Base-by-base conservation (phyloP, 2,797 vertebrate genomes). In the Darevskia nairensis region DNA sequence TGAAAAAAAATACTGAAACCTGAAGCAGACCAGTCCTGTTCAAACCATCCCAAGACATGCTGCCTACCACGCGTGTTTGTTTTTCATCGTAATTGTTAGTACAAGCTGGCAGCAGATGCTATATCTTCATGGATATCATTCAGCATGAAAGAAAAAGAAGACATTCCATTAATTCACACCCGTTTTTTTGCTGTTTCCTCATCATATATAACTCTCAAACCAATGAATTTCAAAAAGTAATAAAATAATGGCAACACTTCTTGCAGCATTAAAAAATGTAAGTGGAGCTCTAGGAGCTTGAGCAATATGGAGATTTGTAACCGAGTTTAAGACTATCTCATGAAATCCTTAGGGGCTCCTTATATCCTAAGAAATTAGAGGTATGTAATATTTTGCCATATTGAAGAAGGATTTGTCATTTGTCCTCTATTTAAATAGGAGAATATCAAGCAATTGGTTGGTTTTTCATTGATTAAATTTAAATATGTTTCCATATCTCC, bases 11-110 rank as follows among this genome's bases (percentile, higher is more conserved):
- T 96, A 93, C 95, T 84, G 94, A 95, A 95, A 95, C 88, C 88
- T 89, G 46, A 92, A 96, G 97, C 96, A 10, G 97, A 94, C 93
- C 90, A 93, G 95, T 94, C 97, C 96, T 97, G 97, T 97, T 97
- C 92, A 86, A 96, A 92, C 97, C 95, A 95, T 97, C 95, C 95
- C 90, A 76, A 88, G 96, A 96, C 96, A 95, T 94, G 94, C 93
- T 64, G 93, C 94, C 94, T 88, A 95, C 86, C 95, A 96, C 95
- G 84, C 50, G 93, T 79, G 90, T 95, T 96, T 95, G 92, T 96
- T 96, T 94, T 95, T 93, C 92, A 94, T 96, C 96, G 21, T 96
- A 95, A 95, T 94, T 95, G 94, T 92, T 95, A 96, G 96, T 96
- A 94, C 93, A 96, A 96, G 95, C 94, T 95, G 93, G 91, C 94